Evolutionary conservation across 1,140 invertebrate genomes (phyloP).

Genomic region (Pachypeltis micranthus): DNA sequence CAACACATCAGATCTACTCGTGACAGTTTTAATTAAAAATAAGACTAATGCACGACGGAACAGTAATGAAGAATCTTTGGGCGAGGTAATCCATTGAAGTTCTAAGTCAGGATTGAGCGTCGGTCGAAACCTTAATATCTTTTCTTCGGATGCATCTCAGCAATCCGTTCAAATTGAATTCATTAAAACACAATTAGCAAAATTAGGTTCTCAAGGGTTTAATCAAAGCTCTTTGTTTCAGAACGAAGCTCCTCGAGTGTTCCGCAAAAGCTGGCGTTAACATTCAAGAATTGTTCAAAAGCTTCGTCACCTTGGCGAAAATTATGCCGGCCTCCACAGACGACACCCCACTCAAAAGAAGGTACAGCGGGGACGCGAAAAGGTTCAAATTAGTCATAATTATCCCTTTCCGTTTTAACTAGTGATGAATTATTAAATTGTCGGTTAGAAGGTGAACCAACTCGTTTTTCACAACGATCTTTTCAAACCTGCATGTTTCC

Average conservation of each 20-base stretch:
- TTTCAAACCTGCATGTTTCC: neutral
- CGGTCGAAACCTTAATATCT: too few species aligned
- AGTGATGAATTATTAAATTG: neutral
- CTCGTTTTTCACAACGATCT: neutral
- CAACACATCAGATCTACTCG: too few species aligned
- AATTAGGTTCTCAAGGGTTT: too few species aligned
- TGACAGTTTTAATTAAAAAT: too few species aligned
- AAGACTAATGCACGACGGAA: too few species aligned
- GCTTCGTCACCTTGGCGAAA: slow-evolving; percentile 53
- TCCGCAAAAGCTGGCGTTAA: slow-evolving; percentile 69
- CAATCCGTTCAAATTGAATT: too few species aligned
- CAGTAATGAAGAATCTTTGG: too few species aligned
- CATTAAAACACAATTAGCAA: too few species aligned
- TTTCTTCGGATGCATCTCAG: too few species aligned
- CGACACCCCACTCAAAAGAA: slow-evolving; percentile 47
- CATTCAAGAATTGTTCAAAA: slow-evolving; percentile 62
- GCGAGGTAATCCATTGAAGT: too few species aligned
- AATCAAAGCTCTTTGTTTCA: slow-evolving; percentile 30
- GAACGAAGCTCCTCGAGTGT: slow-evolving; percentile 65
- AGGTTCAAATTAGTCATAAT: neutral
- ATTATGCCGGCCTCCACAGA: slow-evolving; percentile 48
- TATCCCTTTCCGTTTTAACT: neutral
- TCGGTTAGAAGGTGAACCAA: neutral
- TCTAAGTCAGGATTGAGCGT: too few species aligned
- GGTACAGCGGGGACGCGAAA: slow-evolving; percentile 36